Percentiles rank a stretch among this genome's conserved stretches.
Conservation (phyloP, 1,140 invertebrate species). For the Chionoecetes opilio region DNA sequence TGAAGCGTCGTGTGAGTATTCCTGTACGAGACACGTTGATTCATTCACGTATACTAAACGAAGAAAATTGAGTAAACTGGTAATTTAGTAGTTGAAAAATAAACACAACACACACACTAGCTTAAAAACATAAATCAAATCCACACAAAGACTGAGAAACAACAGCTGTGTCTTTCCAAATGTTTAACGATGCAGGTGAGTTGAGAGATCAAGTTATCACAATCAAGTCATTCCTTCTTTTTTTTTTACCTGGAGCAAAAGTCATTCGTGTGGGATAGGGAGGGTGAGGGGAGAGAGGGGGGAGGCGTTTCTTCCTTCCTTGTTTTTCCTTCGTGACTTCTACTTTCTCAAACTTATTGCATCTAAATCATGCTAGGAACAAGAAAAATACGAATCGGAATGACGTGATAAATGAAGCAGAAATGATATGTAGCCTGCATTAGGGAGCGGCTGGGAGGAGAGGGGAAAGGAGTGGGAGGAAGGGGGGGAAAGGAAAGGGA, state of each 20-base stretch:
- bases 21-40: too few relatives aligned
- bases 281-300: background rate
- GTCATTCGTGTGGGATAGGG: background rate
- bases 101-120: conserved; percentile 2
- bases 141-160: background rate
- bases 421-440: conserved; percentile 77
- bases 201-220: background rate
- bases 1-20: too few relatives aligned
- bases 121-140: background rate
- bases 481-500: background rate
- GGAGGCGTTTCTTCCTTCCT: conserved; percentile 41
- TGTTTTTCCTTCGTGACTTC: conserved; percentile 69
- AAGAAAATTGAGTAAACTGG: too few relatives aligned
- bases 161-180: background rate
- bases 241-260: background rate
- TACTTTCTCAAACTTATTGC: conserved; percentile 79
- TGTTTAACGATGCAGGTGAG: background rate
- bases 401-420: conserved; percentile 79
- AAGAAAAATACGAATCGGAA: conserved; percentile 79
- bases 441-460: conserved; percentile 47
- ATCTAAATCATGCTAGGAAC: conserved; percentile 77
- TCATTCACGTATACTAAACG: too few relatives aligned
- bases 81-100: background rate
- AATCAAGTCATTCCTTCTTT: background rate
- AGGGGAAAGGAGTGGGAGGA: background rate